Conservation (phyloP, 53 echinoderm and acorn worm species). For the Temnopleurus reevesii region DNA sequence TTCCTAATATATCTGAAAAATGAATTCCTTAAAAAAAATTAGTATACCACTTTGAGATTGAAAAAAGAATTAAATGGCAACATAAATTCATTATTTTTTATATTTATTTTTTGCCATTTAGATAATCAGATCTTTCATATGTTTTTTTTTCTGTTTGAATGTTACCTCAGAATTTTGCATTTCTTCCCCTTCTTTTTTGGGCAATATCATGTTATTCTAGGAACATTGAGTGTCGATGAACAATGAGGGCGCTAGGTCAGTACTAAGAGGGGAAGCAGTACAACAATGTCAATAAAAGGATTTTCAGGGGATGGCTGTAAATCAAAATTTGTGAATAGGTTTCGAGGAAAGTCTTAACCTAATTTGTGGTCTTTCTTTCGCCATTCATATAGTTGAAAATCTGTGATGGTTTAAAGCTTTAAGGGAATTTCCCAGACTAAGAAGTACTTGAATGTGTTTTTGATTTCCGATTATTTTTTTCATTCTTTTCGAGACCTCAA, state of each 20-base stretch:
- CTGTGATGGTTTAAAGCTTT: constrained; percentile 41
- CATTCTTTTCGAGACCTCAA: not conserved
- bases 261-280: constrained; percentile 35
- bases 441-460: constrained; percentile 35
- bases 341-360: not conserved
- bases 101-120: not conserved
- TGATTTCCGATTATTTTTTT: not conserved
- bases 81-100: no score
- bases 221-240: constrained; percentile 11
- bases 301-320: constrained; percentile 1
- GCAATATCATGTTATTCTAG: not conserved
- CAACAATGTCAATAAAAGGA: not conserved
- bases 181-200: not conserved
- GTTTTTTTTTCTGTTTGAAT: not conserved
- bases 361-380: not conserved
- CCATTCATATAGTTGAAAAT: not conserved
- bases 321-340: not conserved
- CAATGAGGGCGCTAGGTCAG: constrained; percentile 21
- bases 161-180: not conserved
- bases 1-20: not conserved
- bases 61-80: no score
- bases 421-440: not conserved
- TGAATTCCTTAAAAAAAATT: not conserved
- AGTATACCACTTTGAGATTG: not conserved
- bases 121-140: not conserved